Base-by-base conservation (phyloP, 2,797 vertebrate genomes). In the Octomys mimax region DNA sequence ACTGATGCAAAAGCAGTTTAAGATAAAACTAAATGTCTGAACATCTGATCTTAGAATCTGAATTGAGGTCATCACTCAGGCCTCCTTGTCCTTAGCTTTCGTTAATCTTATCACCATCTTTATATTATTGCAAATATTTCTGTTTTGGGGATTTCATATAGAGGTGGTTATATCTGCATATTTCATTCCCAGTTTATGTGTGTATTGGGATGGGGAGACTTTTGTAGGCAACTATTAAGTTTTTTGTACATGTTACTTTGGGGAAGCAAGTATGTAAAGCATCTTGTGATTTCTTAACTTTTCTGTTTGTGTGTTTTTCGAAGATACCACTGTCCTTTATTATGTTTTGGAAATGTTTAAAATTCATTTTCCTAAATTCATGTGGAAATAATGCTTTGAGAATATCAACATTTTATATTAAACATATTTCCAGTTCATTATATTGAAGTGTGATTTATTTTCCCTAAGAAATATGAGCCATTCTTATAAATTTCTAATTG, bases 371-470 rank as follows among this genome's bases (percentile, higher is more conserved):
- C 97, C 57, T 96, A 97, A 96, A 97, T 96, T 97, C 71, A 90
- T 98, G 70, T 97, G 96, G 83, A 61, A 93, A 86, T 94, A 96
- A 91, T 98, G 93, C 57, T 92, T 94, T 97, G 95, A 97, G 90
- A 96, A 96, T 98, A 92, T 95, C 82, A 87, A 59, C 33, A 97
- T 93, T 98, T 98, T 98, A 95, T 98, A 98, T 98, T 98, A 98
- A 98, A 99, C 91, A 42, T 87, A 49, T 98, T 95, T 95, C 77
- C 81, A 97, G 79, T 85, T 97, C 49, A 96, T 97, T 94, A 95
- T 80, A 87, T 79, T 96, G 66, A 92, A 19, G 82, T 95, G 85
- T 97, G 88, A 64, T 87, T 46, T 33, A 98, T 73, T 93, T 94
- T 97, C 96, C 62, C 95, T 96, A 89, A 68, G 39, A 16, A 92